Evolutionary conservation across 2,888 invertebrate species (phyloP).

Genomic region (Drosophila macrospina): DNA sequence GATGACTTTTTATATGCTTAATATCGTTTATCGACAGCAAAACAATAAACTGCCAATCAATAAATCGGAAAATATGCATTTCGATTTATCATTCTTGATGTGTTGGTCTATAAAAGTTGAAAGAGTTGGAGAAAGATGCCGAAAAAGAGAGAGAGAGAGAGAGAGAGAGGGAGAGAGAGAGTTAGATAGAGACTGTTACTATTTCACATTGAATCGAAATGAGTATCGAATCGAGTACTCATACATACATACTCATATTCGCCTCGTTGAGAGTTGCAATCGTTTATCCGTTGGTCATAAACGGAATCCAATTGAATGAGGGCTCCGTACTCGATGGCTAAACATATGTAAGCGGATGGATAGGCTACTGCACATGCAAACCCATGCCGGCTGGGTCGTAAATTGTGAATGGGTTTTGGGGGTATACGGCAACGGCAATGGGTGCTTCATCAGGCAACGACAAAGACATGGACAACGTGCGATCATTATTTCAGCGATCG

Average conservation of each 20-base stretch:
- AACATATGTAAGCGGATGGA: constrained; percentile 9
- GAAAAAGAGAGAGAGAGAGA: background rate
- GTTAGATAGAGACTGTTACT: background rate
- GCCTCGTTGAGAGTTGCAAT: constrained; percentile 19
- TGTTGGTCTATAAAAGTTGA: too few species aligned
- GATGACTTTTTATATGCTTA: background rate
- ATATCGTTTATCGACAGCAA: background rate
- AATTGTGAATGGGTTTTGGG: constrained; percentile 49
- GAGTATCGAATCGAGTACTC: constrained; percentile 4
- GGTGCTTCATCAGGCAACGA: constrained; percentile 49
- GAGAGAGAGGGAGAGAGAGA: background rate
- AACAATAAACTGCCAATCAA: constrained; percentile 11
- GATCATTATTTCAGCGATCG: constrained; percentile 49
- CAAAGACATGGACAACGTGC: constrained; percentile 45
- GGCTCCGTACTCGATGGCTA: constrained; percentile 3
- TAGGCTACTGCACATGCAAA: constrained; percentile 48
- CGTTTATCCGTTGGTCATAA: constrained; percentile 29
- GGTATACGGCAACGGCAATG: constrained; percentile 36
- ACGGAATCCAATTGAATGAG: constrained; percentile 5
- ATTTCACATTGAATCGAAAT: background rate
- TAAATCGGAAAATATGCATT: constrained; percentile 1
- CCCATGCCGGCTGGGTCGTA: constrained; percentile 34
- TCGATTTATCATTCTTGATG: too few species aligned
- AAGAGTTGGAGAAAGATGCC: too few species aligned
- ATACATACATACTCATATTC: background rate